Base-by-base conservation (phyloP, 2,888 invertebrate genomes). In the Epicampocera succincta region DNA sequence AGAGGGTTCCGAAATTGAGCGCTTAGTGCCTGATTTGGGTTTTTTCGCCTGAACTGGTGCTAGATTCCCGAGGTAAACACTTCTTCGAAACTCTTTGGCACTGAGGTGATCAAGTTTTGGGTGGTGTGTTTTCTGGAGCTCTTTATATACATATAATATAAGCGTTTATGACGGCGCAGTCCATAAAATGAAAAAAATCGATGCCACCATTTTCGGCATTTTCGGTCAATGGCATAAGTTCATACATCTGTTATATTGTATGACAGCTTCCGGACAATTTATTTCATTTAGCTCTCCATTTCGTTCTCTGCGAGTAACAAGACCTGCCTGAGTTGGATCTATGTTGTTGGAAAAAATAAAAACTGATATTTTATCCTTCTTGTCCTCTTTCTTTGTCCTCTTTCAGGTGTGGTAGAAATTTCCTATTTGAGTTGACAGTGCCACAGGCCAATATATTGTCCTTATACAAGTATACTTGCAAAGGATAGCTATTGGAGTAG, bases 211-310 rank as follows among this genome's bases (percentile, higher is more conserved):
- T 76, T 74, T 44, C 54, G 61, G 46, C 40, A 46, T 65, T 78
- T 80, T 33, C 80, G 75, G 60, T 68, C 69, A 73, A 77, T 71
- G 19, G 25, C 71, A 42, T 80, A 83, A 61, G 21, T 83, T 79
- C 75, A 75, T 79, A 65, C 79, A 48, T 46, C 40, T 63, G 40
- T 79, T 79, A 42, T 71, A 83, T 48, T 81, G 65, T 71, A 48
- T 72, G 19, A 77, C 58, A 42, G 69, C 77, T 72, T 80, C 54
- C 46, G 76, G 76, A 61, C 76, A 76, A 44, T 50, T 68, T 42
- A 76, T 58, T 66, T 66, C 25, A 48, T 13, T 19, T 46, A 25
- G 25, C 6, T 69, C 61, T 48, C 29, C 61, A 13, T 44, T 48
- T 13, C 9, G 33, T 58, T 72, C 46, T 72, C 21, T 58, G 72